Evolutionary conservation across 1,140 invertebrate species (phyloP).

Genomic region (Mylabris phalerata): DNA sequence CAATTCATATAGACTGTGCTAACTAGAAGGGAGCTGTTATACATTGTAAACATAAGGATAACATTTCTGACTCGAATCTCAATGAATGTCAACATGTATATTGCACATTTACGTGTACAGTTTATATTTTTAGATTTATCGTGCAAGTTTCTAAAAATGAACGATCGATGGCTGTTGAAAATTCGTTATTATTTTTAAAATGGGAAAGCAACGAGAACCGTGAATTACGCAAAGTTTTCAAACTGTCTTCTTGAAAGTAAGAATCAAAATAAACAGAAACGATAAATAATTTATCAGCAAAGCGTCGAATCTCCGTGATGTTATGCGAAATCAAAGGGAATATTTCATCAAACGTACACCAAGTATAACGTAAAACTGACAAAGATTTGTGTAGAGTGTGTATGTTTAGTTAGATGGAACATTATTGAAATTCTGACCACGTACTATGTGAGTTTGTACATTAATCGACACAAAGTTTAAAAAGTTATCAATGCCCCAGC

Average conservation of each 20-base stretch:
- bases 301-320: constrained; percentile 19
- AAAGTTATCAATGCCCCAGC: no score
- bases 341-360: constrained; percentile 18
- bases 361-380: constrained; percentile 9
- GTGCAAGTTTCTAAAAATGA: no score
- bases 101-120: no score
- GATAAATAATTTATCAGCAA: constrained; percentile 17
- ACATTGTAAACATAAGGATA: constrained; percentile 26
- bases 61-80: constrained; percentile 23
- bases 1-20: constrained; percentile 23
- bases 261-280: constrained; percentile 7
- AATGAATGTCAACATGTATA: constrained; percentile 2
- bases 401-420: constrained; percentile 9
- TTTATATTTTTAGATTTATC: no score
- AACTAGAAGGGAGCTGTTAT: constrained; percentile 26
- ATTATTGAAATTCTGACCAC: constrained; percentile 13
- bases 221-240: no score
- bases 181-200: no score
- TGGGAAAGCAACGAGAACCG: no score
- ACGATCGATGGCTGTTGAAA: no score
- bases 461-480: no score
- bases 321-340: constrained; percentile 16
- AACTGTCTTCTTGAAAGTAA: background rate
- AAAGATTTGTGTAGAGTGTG: constrained; percentile 15
- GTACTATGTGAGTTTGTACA: background rate